Evolutionary conservation across 2,797 vertebrate genomes (phyloP).

Genomic region (Urocyon cinereoargenteus): DNA sequence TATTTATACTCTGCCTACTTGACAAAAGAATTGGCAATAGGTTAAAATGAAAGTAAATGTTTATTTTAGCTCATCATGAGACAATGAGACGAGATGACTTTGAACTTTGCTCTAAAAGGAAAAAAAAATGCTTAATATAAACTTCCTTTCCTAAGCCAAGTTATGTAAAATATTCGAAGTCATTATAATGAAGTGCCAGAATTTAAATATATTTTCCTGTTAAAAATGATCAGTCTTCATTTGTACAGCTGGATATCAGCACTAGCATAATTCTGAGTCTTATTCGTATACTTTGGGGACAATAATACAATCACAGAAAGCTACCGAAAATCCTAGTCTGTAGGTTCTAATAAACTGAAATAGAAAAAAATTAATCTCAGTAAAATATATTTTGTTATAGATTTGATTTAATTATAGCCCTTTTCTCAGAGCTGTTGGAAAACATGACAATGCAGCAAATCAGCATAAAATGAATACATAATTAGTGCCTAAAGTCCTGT

Average conservation of each 20-base stretch:
- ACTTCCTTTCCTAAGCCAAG: background rate
- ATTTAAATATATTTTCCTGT: background rate
- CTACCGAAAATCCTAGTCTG: background rate
- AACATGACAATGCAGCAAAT: slow-evolving; percentile 38
- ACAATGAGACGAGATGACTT: background rate
- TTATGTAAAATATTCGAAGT: slow-evolving; percentile 29
- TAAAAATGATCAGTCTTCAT: slow-evolving; percentile 37
- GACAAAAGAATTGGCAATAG: slow-evolving; percentile 20
- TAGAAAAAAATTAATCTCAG: background rate
- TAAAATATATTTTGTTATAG: slow-evolving; percentile 36
- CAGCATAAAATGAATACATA: slow-evolving; percentile 53
- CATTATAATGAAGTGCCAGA: background rate
- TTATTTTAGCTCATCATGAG: background rate
- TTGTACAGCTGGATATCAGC: background rate
- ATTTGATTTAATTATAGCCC: slow-evolving; percentile 59
- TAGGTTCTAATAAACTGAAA: background rate
- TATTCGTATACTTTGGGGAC: background rate
- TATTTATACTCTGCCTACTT: slow-evolving; percentile 25
- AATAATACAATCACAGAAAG: slow-evolving; percentile 19
- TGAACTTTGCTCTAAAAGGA: slow-evolving; percentile 23
- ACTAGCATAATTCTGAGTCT: slow-evolving; percentile 36
- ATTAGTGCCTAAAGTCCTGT: slow-evolving; percentile 3
- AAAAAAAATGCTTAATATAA: slow-evolving; percentile 53
- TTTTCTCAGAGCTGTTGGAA: slow-evolving; percentile 46
- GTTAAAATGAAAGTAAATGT: slow-evolving; percentile 54